A percentile compares a stretch with the other conserved stretches of the same genome.
Evolutionary conservation across 2,113 vertebrate genomes (phyloP).

Genomic region (Sinocyclocheilus anshuiensis): DNA sequence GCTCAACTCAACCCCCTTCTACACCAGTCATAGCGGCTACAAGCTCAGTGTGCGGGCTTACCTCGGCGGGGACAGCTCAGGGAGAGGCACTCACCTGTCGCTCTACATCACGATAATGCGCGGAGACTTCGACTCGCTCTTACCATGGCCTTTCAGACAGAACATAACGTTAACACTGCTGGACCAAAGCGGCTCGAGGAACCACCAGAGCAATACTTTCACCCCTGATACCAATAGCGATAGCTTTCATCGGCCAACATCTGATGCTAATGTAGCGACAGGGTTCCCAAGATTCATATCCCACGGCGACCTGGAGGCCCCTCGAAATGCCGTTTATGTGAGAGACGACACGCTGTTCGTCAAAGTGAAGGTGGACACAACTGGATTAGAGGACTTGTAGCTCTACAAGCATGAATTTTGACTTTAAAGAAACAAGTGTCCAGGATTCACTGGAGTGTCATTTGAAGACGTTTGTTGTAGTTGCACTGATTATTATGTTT

Average conservation of each 20-base stretch:
- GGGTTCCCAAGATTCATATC: conserved; percentile 83
- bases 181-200: conserved; percentile 83
- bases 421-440: no score
- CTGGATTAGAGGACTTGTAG: conserved; percentile 82
- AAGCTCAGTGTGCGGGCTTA: conserved; percentile 84
- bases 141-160: conserved; percentile 91
- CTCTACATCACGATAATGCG: conserved; percentile 92
- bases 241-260: conserved; percentile 81
- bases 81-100: conserved; percentile 84
- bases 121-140: conserved; percentile 87
- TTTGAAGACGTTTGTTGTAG: not conserved
- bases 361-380: conserved; percentile 85
- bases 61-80: conserved; percentile 85
- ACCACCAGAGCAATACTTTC: conserved; percentile 79
- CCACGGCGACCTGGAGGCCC: conserved; percentile 74
- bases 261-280: conserved; percentile 84
- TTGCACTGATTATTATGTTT: not conserved
- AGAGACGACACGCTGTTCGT: conserved; percentile 86
- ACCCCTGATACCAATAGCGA: conserved; percentile 81
- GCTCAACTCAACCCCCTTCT: conserved; percentile 85
- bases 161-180: conserved; percentile 83
- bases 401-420: no score
- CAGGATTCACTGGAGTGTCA: not conserved
- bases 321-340: conserved; percentile 76
- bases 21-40: conserved; percentile 88